A percentile compares a stretch with the other conserved stretches of the same genome.
Evolutionary conservation across 2,888 invertebrate genomes (phyloP).

Genomic region (Smittia sp.): DNA sequence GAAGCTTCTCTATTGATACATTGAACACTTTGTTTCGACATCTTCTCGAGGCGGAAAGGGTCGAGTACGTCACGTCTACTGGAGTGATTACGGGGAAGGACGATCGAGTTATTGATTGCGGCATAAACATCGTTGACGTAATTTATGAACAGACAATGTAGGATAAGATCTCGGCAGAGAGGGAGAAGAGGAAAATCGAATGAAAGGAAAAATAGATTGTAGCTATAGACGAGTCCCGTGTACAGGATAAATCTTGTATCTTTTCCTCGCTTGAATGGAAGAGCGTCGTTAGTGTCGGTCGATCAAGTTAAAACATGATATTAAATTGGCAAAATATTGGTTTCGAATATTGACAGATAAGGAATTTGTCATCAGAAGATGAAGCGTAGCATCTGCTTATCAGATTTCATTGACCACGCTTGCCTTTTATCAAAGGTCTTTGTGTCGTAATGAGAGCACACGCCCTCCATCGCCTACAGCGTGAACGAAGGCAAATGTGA

Average conservation of each 20-base stretch:
- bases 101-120: no score
- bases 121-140: no score
- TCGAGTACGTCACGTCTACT: no score
- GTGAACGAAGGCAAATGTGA: not conserved
- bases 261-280: constrained; percentile 25
- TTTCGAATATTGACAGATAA: constrained; percentile 21
- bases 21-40: not conserved
- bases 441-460: not conserved
- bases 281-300: constrained; percentile 40
- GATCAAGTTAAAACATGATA: constrained; percentile 35
- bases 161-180: not conserved
- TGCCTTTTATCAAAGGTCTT: no score
- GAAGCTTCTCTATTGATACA: not conserved
- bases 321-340: constrained; percentile 41
- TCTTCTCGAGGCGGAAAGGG: not conserved
- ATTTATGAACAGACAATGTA: no score
- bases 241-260: constrained; percentile 34
- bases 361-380: constrained; percentile 25
- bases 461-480: not conserved
- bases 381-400: not conserved
- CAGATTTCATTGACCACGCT: no score
- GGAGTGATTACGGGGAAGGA: no score
- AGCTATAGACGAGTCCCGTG: not conserved
- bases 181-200: not conserved
- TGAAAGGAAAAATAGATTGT: not conserved